A percentile compares a stretch with the other conserved stretches of the same genome.
Evolutionary conservation across 2,113 vertebrate genomes (phyloP).

Genomic region (Pogona vitticeps): DNA sequence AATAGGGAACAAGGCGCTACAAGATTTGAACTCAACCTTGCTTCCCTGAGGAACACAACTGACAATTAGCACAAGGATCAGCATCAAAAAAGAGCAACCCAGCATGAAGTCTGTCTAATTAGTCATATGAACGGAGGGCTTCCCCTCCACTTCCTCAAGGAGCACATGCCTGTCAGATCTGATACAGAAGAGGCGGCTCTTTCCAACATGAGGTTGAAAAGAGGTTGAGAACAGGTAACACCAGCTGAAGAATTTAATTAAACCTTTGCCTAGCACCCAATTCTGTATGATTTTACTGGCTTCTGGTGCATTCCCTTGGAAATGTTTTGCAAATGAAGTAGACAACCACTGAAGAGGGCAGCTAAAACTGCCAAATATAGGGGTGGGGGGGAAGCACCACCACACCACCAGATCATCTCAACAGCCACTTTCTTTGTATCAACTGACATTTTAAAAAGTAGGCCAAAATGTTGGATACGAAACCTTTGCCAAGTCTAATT

Average conservation of each 20-base stretch:
- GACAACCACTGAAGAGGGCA: background rate
- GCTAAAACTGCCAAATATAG: background rate
- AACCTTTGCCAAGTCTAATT: slow-evolving; percentile 65
- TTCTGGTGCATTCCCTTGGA: accelerated
- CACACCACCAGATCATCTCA: slow-evolving; percentile 31
- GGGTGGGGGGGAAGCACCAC: background rate
- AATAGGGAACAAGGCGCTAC: slow-evolving; percentile 71
- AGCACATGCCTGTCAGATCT: slow-evolving; percentile 84
- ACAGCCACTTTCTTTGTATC: slow-evolving; percentile 56
- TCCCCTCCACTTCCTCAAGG: slow-evolving; percentile 80
- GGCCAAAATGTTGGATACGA: slow-evolving; percentile 68
- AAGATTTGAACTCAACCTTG: slow-evolving; percentile 94
- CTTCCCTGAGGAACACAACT: slow-evolving; percentile 80
- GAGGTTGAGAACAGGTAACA: slow-evolving; percentile 65
- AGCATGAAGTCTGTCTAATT: slow-evolving; percentile 96
- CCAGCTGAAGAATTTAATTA: slow-evolving; percentile 16
- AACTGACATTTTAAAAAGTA: slow-evolving; percentile 67
- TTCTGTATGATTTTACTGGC: background rate
- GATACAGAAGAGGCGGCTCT: slow-evolving; percentile 64
- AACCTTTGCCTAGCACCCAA: background rate
- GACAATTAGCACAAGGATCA: slow-evolving; percentile 90
- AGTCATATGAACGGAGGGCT: slow-evolving; percentile 96
- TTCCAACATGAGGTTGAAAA: slow-evolving; percentile 59
- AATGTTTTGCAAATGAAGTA: slow-evolving; percentile 5
- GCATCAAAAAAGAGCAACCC: slow-evolving; percentile 94